phyloP scores from a whole-genome alignment of 2,888 invertebrate species.

The Odiellus spinosus region DNA sequence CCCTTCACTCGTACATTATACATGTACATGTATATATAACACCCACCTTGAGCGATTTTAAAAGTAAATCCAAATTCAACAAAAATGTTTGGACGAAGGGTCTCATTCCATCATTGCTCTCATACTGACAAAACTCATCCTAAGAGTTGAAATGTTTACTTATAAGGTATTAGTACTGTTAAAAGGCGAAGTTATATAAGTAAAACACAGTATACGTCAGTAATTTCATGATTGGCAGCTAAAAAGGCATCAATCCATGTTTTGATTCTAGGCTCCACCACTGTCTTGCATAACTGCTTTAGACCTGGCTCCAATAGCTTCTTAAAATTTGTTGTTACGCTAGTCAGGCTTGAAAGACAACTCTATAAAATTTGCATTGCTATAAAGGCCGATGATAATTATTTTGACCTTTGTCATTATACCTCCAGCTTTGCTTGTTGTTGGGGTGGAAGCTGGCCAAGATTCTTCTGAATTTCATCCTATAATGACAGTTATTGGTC shows the following conservation, averaged over 20 bases:
- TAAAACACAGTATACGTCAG: no score
- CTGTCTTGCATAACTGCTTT: constrained; percentile 57
- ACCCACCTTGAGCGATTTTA: constrained; percentile 49
- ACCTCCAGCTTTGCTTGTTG: no score
- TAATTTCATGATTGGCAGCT: constrained; percentile 55
- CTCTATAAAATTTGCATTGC: constrained; percentile 30
- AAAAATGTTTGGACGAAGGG: constrained; percentile 69
- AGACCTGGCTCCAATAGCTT: constrained; percentile 54
- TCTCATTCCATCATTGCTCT: constrained; percentile 50
- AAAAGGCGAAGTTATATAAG: no score
- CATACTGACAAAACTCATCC: constrained; percentile 66
- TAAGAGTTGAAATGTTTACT: constrained; percentile 33
- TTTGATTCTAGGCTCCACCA: constrained; percentile 65
- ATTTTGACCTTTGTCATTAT: no score
- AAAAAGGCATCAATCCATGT: constrained; percentile 69
- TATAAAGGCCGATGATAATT: no score
- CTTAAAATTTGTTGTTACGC: constrained; percentile 26
- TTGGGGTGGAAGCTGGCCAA: background rate
- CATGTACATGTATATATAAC: no score
- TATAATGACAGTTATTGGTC: background rate
- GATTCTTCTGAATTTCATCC: constrained; percentile 30
- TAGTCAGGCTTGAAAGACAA: constrained; percentile 28
- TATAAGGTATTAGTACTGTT: no score
- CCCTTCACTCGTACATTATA: no score
- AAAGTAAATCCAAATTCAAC: constrained; percentile 53